Base-by-base conservation (phyloP, 1,140 invertebrate genomes). In the Ceratosolen fusciceps region DNA sequence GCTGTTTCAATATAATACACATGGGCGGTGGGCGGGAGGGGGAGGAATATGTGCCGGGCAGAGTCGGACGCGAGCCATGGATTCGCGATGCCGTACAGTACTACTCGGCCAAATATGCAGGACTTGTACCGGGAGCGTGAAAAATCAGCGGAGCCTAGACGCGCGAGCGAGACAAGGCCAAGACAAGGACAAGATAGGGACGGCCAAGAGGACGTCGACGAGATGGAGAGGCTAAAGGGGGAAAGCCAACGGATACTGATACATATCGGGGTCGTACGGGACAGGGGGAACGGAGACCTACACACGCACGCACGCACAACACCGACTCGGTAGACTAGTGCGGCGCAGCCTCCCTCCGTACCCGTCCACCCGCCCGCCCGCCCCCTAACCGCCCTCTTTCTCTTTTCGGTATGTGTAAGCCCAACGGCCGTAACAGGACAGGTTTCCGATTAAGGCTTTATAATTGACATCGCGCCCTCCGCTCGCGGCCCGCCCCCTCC, bases 361-460 rank as follows among this genome's bases (percentile, higher is more conserved):
- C n/a, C n/a, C n/a, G n/a, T n/a, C n/a, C n/a, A n/a, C n/a, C n/a
- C n/a, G n/a, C n/a, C n/a, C n/a, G n/a, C n/a, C n/a, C n/a, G n/a
- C n/a, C n/a, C n/a, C n/a, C n/a, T n/a, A n/a, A n/a, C n/a, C n/a
- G 3, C n/a, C 26, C 54, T 7, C 21, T 16, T 29, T 74, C 56
- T 39, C 71, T 24, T 70, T 82, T 78, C 81, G 80, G 56, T 56
- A 82, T 81, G 79, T 84, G 85, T 86, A 88, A 86, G 85, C 86
- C 83, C 77, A 86, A 87, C 86, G 88, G 83, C 87, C 89, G 87
- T 87, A 89, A 88, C 43, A 47, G 86, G 87, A 89, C 88, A 87
- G 85, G 88, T 89, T 89, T 89, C 87, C 88, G 87, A 89, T 89
- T 89, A 88, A 88, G 88, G 87, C 84, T 83, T 88, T 88, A 88